These are phyloP conservation scores for Actinostola sp. DNA, from an alignment of 92 coral and sea anemone species.

Conservation along the genomic window DNA sequence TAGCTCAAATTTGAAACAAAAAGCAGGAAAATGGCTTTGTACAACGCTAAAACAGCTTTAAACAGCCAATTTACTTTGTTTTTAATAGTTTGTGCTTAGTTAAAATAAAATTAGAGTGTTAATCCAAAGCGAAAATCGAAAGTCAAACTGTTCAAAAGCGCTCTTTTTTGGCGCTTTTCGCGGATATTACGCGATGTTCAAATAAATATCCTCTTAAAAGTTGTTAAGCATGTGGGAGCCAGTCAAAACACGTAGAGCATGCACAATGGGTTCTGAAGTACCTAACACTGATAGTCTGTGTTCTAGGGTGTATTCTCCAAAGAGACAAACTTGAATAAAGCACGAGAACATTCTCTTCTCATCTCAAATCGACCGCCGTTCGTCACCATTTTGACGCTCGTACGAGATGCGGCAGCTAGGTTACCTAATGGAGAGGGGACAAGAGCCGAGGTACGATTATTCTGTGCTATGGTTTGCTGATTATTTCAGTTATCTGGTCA, in stretches of 20 bases:
- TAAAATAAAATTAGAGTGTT: too few species aligned
- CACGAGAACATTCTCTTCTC: slow-evolving; percentile 93
- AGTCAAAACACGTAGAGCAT: too few species aligned
- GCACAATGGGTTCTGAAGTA: background rate
- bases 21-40: too few species aligned
- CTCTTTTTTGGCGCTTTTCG: background rate
- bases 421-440: slow-evolving; percentile 99
- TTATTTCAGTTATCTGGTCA: background rate
- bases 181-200: too few species aligned
- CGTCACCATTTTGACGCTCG: slow-evolving; percentile 96
- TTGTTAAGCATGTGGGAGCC: too few species aligned
- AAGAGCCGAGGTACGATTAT: slow-evolving; percentile 83
- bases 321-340: slow-evolving; percentile 95
- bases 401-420: slow-evolving; percentile 97
- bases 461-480: background rate
- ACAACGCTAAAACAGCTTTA: too few species aligned
- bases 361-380: slow-evolving; percentile 95
- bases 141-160: too few species aligned
- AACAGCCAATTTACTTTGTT: too few species aligned
- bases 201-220: too few species aligned
- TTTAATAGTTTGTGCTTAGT: too few species aligned
- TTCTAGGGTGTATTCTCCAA: slow-evolving; percentile 77
- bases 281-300: background rate
- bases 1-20: too few species aligned
- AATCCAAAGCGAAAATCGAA: too few species aligned